Percentiles rank a stretch among this genome's conserved stretches.
Evolutionary conservation across 2,797 vertebrate genomes (phyloP).

Genomic region (Micromesistius poutassou): DNA sequence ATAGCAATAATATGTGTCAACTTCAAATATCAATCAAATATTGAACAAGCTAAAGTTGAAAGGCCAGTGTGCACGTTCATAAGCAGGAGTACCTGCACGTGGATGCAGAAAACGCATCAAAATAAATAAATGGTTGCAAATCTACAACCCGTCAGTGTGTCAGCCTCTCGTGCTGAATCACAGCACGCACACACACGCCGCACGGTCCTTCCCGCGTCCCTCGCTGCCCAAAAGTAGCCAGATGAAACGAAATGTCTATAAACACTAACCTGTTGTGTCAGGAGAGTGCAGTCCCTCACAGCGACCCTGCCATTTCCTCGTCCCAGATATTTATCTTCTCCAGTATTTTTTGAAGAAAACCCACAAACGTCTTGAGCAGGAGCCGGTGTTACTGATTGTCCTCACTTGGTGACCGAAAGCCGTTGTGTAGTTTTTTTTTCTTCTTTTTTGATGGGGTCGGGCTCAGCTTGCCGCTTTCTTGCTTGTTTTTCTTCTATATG

Average conservation of each 20-base stretch:
- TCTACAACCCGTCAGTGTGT: background rate
- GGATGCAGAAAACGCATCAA: background rate
- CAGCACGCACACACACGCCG: too few species aligned
- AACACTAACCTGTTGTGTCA: conserved; percentile 67
- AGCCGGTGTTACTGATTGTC: conserved; percentile 29
- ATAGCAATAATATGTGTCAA: too few species aligned
- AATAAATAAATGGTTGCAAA: background rate
- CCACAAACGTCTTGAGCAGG: conserved; percentile 12
- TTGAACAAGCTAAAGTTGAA: too few species aligned
- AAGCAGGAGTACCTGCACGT: background rate
- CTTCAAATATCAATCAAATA: too few species aligned
- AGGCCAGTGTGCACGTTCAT: too few species aligned
- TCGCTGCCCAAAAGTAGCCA: conserved; percentile 5
- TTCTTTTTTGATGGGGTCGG: conserved; percentile 18
- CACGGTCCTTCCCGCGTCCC: too few species aligned
- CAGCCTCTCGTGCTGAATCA: too few species aligned
- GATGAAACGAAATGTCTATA: background rate
- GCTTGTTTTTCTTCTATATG: conserved; percentile 16
- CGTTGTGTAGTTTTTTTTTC: too few species aligned
- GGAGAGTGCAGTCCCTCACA: conserved; percentile 30
- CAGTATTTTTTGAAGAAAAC: too few species aligned
- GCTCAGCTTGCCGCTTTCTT: conserved; percentile 37
- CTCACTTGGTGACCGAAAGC: conserved; percentile 33
- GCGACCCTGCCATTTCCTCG: too few species aligned
- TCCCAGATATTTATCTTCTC: too few species aligned